A percentile compares a stretch with the other conserved stretches of the same genome.
Conservation (phyloP, 2,888 invertebrate species). For the Drosophila testacea region DNA sequence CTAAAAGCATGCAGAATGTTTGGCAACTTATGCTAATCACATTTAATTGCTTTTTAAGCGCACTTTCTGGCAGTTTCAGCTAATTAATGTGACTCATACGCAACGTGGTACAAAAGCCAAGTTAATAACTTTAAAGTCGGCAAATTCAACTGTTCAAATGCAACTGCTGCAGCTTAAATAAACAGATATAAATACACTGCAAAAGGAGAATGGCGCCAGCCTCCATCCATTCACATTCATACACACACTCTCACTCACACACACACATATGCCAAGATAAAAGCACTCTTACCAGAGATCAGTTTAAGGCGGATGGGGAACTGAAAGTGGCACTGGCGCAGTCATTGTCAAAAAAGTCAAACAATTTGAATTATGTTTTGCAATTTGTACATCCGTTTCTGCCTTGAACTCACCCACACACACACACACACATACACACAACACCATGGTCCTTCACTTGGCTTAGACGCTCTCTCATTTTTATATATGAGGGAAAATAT, state of each 20-base stretch:
- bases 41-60: constrained; percentile 84
- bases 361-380: constrained; percentile 82
- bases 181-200: constrained; percentile 25
- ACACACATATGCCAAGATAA: constrained; percentile 60
- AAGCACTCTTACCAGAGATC: constrained; percentile 41
- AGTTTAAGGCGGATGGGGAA: background rate
- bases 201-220: constrained; percentile 28
- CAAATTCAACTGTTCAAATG: constrained; percentile 20
- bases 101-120: constrained; percentile 36
- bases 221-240: constrained; percentile 3
- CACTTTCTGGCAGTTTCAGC: constrained; percentile 69
- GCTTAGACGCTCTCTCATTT: constrained; percentile 32
- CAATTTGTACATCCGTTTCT: constrained; percentile 80
- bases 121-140: constrained; percentile 44
- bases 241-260: constrained; percentile 10
- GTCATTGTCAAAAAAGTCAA: constrained; percentile 81
- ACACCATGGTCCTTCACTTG: constrained; percentile 7
- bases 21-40: constrained; percentile 80
- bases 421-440: constrained; percentile 20
- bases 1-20: constrained; percentile 40
- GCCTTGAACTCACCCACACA: constrained; percentile 56
- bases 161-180: constrained; percentile 21
- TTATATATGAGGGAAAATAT: constrained; percentile 68
- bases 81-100: constrained; percentile 76
- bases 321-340: constrained; percentile 57